These are phyloP conservation scores for Scaptomyza caliginosa DNA, from an alignment of 2,888 invertebrate genomes.

Conservation along the genomic window DNA sequence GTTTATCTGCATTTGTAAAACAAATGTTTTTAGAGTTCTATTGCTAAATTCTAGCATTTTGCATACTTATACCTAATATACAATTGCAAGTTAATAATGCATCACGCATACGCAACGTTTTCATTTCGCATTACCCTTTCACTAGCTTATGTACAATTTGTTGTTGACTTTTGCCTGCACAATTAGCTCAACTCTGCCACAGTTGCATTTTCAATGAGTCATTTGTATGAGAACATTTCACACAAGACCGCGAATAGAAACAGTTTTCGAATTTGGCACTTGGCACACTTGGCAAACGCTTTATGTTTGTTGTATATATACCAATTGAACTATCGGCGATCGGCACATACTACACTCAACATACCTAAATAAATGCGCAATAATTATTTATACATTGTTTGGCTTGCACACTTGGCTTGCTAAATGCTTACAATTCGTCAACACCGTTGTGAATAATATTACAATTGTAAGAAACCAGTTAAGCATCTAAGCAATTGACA, in stretches of 20 bases:
- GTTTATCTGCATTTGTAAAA: background rate
- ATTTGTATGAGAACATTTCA: conserved; percentile 17
- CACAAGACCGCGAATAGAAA: conserved; percentile 42
- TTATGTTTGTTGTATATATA: background rate
- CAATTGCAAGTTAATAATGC: conserved; percentile 17
- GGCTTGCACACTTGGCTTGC: conserved; percentile 1
- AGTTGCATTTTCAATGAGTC: conserved; percentile 42
- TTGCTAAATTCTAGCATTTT: background rate
- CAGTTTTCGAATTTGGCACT: conserved; percentile 57
- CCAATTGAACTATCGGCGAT: conserved; percentile 2
- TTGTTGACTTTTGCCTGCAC: conserved; percentile 24
- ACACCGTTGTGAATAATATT: conserved; percentile 40
- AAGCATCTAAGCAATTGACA: conserved; percentile 19
- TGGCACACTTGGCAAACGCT: conserved; percentile 46
- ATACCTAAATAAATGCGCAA: conserved; percentile 58
- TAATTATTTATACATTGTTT: conserved; percentile 47
- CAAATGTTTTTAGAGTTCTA: background rate
- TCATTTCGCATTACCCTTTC: conserved; percentile 31
- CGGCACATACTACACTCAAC: conserved; percentile 33
- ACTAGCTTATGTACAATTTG: conserved; percentile 1
- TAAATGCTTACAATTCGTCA: conserved; percentile 37
- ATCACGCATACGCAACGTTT: conserved; percentile 41
- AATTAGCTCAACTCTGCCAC: conserved; percentile 44
- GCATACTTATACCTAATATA: conserved; percentile 39
- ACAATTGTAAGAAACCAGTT: conserved; percentile 37